These are phyloP conservation scores for Drosophila seguyi DNA, from an alignment of 1,140 invertebrate species.

Conservation along the genomic window DNA sequence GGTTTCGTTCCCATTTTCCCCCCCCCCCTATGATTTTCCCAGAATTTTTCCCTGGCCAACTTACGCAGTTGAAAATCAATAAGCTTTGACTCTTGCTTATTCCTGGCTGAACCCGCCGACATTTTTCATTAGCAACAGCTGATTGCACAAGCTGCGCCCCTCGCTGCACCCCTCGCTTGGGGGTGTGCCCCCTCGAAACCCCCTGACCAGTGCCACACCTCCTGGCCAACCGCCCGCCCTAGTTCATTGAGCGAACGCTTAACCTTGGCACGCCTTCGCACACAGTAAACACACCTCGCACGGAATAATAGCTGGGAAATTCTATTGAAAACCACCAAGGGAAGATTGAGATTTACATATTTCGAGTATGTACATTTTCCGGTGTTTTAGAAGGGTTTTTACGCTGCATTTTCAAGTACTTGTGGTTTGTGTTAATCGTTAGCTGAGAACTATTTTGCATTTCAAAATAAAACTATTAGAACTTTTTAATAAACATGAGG, in stretches of 20 bases:
- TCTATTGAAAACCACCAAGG: not conserved
- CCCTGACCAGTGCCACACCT: conserved; percentile 27
- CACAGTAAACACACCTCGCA: conserved; percentile 35
- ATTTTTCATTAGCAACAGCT: conserved; percentile 81
- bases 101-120: conserved; percentile 40
- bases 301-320: conserved; percentile 27
- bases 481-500: not conserved
- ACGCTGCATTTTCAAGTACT: not conserved
- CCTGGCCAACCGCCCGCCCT: conserved; percentile 11
- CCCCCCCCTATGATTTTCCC: not conserved
- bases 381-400: conserved; percentile 6
- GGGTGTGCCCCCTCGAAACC: not conserved
- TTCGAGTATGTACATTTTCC: conserved; percentile 13
- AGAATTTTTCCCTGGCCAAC: conserved; percentile 38
- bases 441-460: not conserved
- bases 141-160: conserved; percentile 74
- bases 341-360: conserved; percentile 6
- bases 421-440: not conserved
- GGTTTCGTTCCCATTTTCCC: not conserved
- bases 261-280: conserved; percentile 73
- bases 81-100: conserved; percentile 61
- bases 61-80: conserved; percentile 70
- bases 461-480: not conserved
- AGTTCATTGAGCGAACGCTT: conserved; percentile 40
- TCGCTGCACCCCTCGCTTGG: conserved; percentile 1